Percentiles rank a stretch among this genome's conserved stretches.
Conservation (phyloP, 2,797 vertebrate genomes). For the Miichthys miiuy region DNA sequence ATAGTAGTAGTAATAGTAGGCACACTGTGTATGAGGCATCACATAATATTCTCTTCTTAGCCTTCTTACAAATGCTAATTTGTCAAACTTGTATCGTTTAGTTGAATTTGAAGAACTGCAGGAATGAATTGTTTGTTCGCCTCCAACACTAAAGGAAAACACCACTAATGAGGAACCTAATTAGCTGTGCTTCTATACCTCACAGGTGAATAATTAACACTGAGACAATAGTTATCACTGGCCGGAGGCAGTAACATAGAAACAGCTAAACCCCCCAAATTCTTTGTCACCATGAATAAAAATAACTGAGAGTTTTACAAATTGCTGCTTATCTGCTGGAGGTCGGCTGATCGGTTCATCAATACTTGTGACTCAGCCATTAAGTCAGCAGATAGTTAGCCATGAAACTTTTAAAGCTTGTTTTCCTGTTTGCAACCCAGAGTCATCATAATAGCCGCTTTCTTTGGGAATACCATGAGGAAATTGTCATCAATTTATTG, state of each 20-base stretch:
- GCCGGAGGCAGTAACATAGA: constrained; percentile 14
- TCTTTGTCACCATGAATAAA: constrained; percentile 13
- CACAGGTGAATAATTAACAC: constrained; percentile 56
- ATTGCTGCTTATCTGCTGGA: constrained; percentile 15
- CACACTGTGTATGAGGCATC: not conserved
- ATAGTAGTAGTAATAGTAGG: no score
- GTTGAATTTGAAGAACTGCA: not conserved
- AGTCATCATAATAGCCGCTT: not conserved
- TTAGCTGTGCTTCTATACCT: constrained; percentile 37
- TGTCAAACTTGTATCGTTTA: not conserved
- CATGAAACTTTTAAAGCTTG: constrained; percentile 4
- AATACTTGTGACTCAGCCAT: not conserved
- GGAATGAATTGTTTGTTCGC: constrained; percentile 25
- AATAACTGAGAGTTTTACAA: constrained; percentile 11
- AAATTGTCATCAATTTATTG: not conserved
- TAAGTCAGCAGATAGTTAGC: constrained; percentile 5
- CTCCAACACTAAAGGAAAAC: constrained; percentile 10
- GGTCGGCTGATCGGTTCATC: constrained; percentile 14
- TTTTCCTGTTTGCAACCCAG: not conserved
- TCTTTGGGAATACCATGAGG: not conserved
- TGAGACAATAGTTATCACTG: constrained; percentile 26
- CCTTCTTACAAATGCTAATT: not conserved
- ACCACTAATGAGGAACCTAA: constrained; percentile 37
- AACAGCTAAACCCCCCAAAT: not conserved
- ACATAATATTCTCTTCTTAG: no score